Conservation (phyloP, 2,888 invertebrate species). For the Drosophila macrospina region DNA sequence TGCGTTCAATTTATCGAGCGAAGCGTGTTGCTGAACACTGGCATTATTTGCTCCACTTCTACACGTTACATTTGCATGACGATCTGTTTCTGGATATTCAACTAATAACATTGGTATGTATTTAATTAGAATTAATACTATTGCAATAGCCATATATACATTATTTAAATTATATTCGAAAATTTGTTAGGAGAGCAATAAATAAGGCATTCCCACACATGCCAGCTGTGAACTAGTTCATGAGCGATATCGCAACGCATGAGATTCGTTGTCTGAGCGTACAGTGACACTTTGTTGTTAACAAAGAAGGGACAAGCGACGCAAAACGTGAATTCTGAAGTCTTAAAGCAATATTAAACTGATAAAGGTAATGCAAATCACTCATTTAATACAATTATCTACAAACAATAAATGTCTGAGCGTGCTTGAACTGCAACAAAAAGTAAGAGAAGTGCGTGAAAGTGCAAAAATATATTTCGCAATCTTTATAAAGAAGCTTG, state of each 20-base stretch:
- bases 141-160: not conserved
- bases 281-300: constrained; percentile 55
- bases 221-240: constrained; percentile 48
- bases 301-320: constrained; percentile 65
- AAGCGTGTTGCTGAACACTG: constrained; percentile 8
- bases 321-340: constrained; percentile 64
- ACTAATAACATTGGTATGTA: not conserved
- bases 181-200: not conserved
- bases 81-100: not conserved
- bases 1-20: not conserved
- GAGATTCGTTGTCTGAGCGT: constrained; percentile 50
- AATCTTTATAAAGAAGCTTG: constrained; percentile 32
- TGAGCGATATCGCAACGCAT: constrained; percentile 17
- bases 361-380: constrained; percentile 68
- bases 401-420: constrained; percentile 5
- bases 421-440: constrained; percentile 17
- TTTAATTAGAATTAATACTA: not conserved
- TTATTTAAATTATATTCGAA: not conserved
- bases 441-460: constrained; percentile 13
- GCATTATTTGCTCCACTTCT: not conserved
- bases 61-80: constrained; percentile 10
- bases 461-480: constrained; percentile 47
- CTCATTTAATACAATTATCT: constrained; percentile 9
- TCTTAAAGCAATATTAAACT: constrained; percentile 46
- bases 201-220: constrained; percentile 1